Conservation (phyloP, 2,113 vertebrate genomes). For the Henicopernis longicauda region DNA sequence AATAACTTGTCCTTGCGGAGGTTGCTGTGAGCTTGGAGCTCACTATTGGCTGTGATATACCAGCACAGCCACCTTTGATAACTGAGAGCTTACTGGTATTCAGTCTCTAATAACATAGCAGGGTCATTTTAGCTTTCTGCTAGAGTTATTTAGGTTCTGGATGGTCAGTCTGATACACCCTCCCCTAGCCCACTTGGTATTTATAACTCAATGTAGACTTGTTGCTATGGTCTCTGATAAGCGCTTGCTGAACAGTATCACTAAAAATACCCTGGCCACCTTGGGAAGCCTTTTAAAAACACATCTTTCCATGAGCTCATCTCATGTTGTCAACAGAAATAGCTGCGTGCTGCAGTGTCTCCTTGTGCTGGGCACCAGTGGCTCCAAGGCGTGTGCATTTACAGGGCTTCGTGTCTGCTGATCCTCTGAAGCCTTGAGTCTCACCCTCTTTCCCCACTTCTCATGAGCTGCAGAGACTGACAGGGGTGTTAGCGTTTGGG, state of each 20-base stretch:
- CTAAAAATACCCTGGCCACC: constrained; percentile 70
- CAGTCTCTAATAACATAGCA: not conserved
- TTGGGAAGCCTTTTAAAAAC: constrained; percentile 66
- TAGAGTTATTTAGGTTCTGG: constrained; percentile 51
- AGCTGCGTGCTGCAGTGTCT: not conserved
- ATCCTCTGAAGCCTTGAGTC: not conserved
- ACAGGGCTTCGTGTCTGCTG: not conserved
- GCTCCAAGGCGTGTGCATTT: not conserved
- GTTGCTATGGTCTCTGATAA: constrained; percentile 76
- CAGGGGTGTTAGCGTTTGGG: not conserved
- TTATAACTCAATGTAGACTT: constrained; percentile 62
- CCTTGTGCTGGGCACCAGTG: not conserved
- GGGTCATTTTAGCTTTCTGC: constrained; percentile 26
- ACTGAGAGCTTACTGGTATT: constrained; percentile 36
- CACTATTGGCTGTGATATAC: not conserved
- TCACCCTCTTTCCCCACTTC: not conserved
- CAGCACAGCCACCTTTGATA: constrained; percentile 17
- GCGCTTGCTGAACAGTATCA: constrained; percentile 2
- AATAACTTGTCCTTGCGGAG: constrained; percentile 26
- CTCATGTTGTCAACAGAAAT: constrained; percentile 56
- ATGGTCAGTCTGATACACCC: constrained; percentile 26
- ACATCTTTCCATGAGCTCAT: constrained; percentile 69
- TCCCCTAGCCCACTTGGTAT: constrained; percentile 40
- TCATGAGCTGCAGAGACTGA: not conserved
- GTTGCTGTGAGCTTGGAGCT: not conserved